phyloP scores from a whole-genome alignment of 1,140 invertebrate species.

The Papilio polytes region DNA sequence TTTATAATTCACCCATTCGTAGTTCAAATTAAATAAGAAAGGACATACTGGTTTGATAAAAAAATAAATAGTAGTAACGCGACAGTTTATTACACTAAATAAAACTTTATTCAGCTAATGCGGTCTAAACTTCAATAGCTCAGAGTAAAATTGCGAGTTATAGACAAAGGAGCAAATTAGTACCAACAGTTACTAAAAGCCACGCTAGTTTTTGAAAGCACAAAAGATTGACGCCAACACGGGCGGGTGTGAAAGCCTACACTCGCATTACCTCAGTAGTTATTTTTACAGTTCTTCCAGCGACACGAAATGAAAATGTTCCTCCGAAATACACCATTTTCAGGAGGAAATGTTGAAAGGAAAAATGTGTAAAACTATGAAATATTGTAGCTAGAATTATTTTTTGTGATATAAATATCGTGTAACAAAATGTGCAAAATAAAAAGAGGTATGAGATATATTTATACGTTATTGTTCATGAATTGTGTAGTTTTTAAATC shows the following conservation, averaged over 20 bases:
- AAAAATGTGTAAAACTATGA: background rate
- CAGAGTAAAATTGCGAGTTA: background rate
- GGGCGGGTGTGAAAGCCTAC: background rate
- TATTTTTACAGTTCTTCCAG: background rate
- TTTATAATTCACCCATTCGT: background rate
- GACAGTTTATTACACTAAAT: background rate
- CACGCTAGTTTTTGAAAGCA: constrained; percentile 9
- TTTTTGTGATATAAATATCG: background rate
- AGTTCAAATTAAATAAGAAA: too few relatives aligned
- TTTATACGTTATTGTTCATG: background rate
- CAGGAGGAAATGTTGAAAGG: background rate
- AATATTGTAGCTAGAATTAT: background rate
- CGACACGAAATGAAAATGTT: constrained; percentile 25
- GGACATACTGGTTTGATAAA: too few relatives aligned
- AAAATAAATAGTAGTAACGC: too few relatives aligned
- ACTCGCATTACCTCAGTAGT: constrained; percentile 7
- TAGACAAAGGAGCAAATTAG: constrained; percentile 17
- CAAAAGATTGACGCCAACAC: constrained; percentile 23
- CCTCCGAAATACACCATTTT: constrained; percentile 3
- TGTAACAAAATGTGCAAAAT: background rate
- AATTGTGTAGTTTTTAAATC: too few relatives aligned
- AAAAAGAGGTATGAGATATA: background rate
- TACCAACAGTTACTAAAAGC: constrained; percentile 24
- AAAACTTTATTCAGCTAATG: background rate
- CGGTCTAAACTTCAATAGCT: background rate